A percentile compares a stretch with the other conserved stretches of the same genome.
Evolutionary conservation across 2,797 vertebrate genomes (phyloP).

Genomic region (Gila robusta): DNA sequence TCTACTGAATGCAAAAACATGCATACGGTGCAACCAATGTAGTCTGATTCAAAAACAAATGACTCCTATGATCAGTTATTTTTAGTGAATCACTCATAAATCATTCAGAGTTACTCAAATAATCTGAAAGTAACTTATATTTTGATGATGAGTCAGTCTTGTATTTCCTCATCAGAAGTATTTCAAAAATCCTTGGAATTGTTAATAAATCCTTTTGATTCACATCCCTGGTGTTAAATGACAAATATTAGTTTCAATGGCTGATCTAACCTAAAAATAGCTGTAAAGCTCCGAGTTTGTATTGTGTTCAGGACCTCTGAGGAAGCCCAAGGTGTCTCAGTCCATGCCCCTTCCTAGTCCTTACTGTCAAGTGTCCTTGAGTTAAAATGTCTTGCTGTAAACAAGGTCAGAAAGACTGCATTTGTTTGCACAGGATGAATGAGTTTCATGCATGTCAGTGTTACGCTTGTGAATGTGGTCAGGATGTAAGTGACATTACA

Average conservation of each 20-base stretch:
- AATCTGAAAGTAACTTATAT: background rate
- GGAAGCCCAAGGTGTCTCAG: background rate
- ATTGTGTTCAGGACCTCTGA: background rate
- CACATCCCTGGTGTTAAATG: background rate
- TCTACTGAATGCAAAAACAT: background rate
- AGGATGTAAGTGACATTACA: background rate
- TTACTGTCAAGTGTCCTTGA: constrained; percentile 8
- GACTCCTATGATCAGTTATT: background rate
- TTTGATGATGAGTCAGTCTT: background rate
- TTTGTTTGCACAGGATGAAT: background rate
- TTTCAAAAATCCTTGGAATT: background rate
- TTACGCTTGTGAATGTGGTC: background rate
- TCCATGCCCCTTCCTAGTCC: background rate
- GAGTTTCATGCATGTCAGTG: background rate
- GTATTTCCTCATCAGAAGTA: background rate
- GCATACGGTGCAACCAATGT: background rate
- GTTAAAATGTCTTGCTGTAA: constrained; percentile 8
- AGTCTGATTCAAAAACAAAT: background rate
- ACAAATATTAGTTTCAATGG: background rate
- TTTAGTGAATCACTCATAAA: constrained; percentile 7
- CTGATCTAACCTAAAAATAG: background rate
- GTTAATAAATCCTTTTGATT: background rate
- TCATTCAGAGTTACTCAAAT: background rate
- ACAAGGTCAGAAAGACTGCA: constrained; percentile 13
- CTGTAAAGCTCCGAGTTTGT: background rate